phyloP scores from a whole-genome alignment of 2,888 invertebrate genomes.

The Eupithecia dodoneata region DNA sequence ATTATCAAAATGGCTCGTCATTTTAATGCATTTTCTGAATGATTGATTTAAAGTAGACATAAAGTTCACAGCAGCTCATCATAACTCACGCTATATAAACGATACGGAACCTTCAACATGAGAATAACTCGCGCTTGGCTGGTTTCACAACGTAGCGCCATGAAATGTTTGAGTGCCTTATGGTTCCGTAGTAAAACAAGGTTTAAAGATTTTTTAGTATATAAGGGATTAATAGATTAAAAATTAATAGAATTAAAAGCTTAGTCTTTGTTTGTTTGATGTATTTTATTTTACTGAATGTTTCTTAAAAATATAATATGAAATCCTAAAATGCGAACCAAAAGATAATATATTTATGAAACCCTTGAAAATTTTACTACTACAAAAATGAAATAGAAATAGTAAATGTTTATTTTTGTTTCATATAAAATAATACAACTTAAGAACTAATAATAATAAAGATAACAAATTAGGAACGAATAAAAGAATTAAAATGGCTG shows the following conservation, averaged over 20 bases:
- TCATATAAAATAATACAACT: too few species aligned
- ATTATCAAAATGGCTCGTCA: background rate
- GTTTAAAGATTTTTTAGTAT: constrained; percentile 10
- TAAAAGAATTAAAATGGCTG: too few species aligned
- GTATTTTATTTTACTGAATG: background rate
- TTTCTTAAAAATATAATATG: background rate
- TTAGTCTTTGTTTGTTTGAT: background rate
- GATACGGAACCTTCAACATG: constrained; percentile 6
- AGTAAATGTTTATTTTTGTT: too few species aligned
- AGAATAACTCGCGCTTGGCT: background rate
- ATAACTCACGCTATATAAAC: background rate
- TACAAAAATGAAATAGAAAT: too few species aligned
- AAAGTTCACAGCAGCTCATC: background rate
- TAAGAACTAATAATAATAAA: too few species aligned
- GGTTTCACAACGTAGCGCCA: constrained; percentile 1
- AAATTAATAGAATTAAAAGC: background rate
- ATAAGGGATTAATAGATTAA: background rate
- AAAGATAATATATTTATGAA: too few species aligned
- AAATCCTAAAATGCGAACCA: too few species aligned
- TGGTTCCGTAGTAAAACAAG: constrained; percentile 5
- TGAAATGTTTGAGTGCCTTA: constrained; percentile 9
- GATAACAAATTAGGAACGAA: too few species aligned
- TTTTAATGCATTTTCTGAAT: background rate
- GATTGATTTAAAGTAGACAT: background rate
- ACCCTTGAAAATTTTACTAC: too few species aligned